Conservation (phyloP, 2,888 invertebrate genomes). For the Halictus quadricinctus region DNA sequence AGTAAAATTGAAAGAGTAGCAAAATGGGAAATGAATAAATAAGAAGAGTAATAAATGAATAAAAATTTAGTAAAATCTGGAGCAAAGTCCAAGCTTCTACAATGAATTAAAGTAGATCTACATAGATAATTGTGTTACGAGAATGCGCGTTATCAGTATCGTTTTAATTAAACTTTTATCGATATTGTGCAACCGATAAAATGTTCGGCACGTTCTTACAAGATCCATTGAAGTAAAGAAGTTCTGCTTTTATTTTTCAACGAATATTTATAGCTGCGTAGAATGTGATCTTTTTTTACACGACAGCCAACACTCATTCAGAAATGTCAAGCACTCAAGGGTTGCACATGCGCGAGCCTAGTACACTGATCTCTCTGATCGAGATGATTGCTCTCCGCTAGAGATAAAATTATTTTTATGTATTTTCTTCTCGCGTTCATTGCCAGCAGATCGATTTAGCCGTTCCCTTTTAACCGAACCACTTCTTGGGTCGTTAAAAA, state of each 20-base stretch:
- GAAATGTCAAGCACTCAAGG: conserved; percentile 22
- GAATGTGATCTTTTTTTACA: conserved; percentile 16
- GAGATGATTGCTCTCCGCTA: background rate
- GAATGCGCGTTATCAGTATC: background rate
- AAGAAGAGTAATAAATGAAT: background rate
- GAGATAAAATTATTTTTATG: conserved; percentile 1
- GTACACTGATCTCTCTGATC: conserved; percentile 8
- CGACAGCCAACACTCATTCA: conserved; percentile 12
- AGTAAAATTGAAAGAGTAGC: background rate
- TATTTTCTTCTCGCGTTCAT: background rate
- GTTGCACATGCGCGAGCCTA: conserved; percentile 11
- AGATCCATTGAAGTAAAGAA: conserved; percentile 5
- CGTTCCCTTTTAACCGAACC: background rate
- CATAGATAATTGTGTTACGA: background rate
- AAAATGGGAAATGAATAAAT: too few species aligned
- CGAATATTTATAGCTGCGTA: conserved; percentile 10
- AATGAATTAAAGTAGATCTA: background rate
- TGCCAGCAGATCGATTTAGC: background rate
- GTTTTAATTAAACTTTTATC: background rate
- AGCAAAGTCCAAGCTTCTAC: background rate
- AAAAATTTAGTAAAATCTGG: background rate
- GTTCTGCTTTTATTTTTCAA: background rate
- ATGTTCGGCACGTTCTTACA: background rate
- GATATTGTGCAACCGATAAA: background rate
- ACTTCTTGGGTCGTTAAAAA: background rate